phyloP scores from a whole-genome alignment of 2,797 vertebrate genomes.

The Eulemur rubriventer region DNA sequence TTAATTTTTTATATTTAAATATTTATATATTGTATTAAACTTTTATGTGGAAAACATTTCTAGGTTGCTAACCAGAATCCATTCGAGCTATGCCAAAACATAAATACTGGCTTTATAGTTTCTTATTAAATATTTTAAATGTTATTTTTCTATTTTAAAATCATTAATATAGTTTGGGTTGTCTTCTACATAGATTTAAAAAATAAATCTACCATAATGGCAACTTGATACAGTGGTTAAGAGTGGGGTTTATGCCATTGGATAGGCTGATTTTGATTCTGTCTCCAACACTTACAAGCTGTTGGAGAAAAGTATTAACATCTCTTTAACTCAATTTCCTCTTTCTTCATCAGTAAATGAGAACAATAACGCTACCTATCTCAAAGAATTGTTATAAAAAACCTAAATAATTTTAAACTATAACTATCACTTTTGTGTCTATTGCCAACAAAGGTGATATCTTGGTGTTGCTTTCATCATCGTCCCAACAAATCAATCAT shows the following conservation, averaged over 20 bases:
- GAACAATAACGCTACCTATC: not conserved
- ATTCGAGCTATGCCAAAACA: not conserved
- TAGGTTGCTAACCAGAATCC: not conserved
- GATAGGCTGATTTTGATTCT: not conserved
- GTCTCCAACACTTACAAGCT: not conserved
- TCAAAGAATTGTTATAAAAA: not conserved
- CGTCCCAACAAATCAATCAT: not conserved
- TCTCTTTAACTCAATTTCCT: not conserved
- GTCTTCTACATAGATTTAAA: not conserved
- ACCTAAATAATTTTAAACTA: not conserved
- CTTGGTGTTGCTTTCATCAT: not conserved
- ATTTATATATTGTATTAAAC: conserved; percentile 26
- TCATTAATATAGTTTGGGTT: not conserved
- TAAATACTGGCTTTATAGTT: not conserved
- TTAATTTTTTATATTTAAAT: conserved; percentile 49
- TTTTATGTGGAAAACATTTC: not conserved
- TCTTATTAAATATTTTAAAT: conserved; percentile 13
- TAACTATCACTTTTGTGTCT: not conserved
- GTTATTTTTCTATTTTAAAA: conserved; percentile 15
- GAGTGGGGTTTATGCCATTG: not conserved
- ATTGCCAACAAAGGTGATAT: not conserved
- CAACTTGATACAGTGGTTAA: not conserved
- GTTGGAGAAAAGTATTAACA: not conserved
- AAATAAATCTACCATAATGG: not conserved
- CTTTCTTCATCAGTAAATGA: not conserved